These are phyloP conservation scores for Progne subis DNA, from an alignment of 2,113 vertebrate genomes.

Conservation along the genomic window DNA sequence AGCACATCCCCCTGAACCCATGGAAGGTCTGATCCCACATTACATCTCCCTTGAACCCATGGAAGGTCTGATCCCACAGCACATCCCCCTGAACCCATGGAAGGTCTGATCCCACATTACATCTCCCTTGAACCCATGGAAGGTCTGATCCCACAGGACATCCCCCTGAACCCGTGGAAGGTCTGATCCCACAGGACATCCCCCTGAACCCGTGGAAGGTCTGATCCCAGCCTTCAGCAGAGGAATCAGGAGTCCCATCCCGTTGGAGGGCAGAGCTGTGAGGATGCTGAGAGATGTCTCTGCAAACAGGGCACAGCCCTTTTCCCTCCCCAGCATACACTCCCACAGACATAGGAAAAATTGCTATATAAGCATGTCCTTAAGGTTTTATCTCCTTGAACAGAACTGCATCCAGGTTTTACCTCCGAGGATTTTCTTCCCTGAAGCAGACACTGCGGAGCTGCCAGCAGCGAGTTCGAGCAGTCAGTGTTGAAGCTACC, in stretches of 20 bases:
- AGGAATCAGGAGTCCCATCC: background rate
- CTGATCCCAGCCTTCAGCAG: background rate
- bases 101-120: too few relatives aligned
- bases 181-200: background rate
- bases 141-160: too few relatives aligned
- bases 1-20: too few relatives aligned
- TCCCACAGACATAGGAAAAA: rapidly evolving
- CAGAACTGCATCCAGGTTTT: background rate
- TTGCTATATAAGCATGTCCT: background rate
- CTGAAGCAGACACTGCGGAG: background rate
- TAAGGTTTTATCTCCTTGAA: background rate
- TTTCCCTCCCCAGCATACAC: rapidly evolving
- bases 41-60: too few relatives aligned
- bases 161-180: rapidly evolving
- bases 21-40: too few relatives aligned
- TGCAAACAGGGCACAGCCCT: too few relatives aligned
- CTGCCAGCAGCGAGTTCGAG: background rate
- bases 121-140: too few relatives aligned
- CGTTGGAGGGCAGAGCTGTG: rapidly evolving
- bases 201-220: rapidly evolving
- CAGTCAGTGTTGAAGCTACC: rapidly evolving
- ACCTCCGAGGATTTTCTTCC: background rate
- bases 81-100: too few relatives aligned
- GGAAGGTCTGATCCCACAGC: too few relatives aligned
- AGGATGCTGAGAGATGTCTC: background rate